Evolutionary conservation across 2,888 invertebrate genomes (phyloP).

Genomic region (Limnephilus lunatus): DNA sequence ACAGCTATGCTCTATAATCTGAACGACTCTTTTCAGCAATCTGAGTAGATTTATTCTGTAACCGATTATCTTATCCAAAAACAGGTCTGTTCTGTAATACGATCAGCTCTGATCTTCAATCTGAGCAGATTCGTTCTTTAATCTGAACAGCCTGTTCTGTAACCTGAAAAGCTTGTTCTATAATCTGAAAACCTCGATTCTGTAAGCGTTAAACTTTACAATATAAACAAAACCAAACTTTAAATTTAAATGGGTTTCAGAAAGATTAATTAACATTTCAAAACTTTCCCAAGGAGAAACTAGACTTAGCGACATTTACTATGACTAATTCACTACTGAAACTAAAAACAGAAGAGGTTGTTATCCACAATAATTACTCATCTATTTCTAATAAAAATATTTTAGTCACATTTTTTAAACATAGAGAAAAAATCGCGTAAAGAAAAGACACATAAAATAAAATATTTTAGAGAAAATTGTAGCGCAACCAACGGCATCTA

Average conservation of each 20-base stretch:
- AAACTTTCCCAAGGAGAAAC: background rate
- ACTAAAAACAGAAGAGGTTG: constrained; percentile 29
- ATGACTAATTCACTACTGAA: constrained; percentile 42
- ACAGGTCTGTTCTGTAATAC: no score
- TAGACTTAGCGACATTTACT: constrained; percentile 40
- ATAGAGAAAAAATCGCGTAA: constrained; percentile 53
- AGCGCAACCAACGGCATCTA: constrained; percentile 56
- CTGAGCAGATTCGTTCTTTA: no score
- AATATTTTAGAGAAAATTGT: constrained; percentile 41
- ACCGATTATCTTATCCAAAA: no score
- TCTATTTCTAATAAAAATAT: constrained; percentile 49
- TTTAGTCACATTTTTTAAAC: constrained; percentile 57
- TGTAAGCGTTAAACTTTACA: background rate
- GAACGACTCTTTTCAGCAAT: no score
- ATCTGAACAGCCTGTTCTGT: no score
- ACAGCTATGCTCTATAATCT: no score
- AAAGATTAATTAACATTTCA: background rate
- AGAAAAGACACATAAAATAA: constrained; percentile 42
- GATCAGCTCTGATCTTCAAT: no score
- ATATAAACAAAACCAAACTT: background rate
- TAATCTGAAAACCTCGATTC: no score
- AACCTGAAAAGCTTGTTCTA: no score
- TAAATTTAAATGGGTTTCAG: background rate
- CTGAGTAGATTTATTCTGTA: no score
- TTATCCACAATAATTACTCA: constrained; percentile 54